Conservation (phyloP, 2,113 vertebrate genomes). For the Scatophagus argus region DNA sequence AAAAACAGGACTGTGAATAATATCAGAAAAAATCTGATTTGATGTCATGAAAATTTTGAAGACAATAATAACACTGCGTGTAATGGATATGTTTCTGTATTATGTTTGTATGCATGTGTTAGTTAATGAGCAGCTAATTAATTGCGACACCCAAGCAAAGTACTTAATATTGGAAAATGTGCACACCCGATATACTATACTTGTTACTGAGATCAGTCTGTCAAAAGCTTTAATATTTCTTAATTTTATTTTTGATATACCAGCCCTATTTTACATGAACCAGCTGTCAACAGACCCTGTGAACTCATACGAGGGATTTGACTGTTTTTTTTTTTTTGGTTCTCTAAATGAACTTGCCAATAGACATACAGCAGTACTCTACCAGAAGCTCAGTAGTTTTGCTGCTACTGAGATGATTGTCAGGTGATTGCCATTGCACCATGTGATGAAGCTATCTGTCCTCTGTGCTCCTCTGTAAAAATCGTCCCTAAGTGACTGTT, state of each 20-base stretch:
- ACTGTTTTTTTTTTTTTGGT: too few species aligned
- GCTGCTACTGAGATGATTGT: too few species aligned
- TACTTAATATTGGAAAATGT: not conserved
- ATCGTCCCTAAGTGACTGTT: too few species aligned
- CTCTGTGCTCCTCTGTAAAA: too few species aligned
- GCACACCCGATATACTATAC: not conserved
- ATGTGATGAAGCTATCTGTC: too few species aligned
- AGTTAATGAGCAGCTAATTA: not conserved
- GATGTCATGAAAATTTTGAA: not conserved
- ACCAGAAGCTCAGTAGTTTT: too few species aligned
- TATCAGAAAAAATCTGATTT: not conserved
- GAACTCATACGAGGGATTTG: too few species aligned
- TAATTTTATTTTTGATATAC: not conserved
- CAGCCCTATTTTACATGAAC: not conserved
- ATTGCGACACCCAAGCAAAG: not conserved
- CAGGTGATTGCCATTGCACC: too few species aligned
- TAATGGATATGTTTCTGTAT: not conserved
- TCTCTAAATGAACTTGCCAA: too few species aligned
- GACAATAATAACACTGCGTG: not conserved
- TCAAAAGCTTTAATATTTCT: not conserved
- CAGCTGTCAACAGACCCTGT: slow-evolving; percentile 4
- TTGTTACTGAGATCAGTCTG: not conserved
- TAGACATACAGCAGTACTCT: too few species aligned
- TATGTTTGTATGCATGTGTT: not conserved
- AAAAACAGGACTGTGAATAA: not conserved